A percentile compares a stretch with the other conserved stretches of the same genome.
Conservation (phyloP, 1,140 invertebrate species). For the Drosophila hydei region DNA sequence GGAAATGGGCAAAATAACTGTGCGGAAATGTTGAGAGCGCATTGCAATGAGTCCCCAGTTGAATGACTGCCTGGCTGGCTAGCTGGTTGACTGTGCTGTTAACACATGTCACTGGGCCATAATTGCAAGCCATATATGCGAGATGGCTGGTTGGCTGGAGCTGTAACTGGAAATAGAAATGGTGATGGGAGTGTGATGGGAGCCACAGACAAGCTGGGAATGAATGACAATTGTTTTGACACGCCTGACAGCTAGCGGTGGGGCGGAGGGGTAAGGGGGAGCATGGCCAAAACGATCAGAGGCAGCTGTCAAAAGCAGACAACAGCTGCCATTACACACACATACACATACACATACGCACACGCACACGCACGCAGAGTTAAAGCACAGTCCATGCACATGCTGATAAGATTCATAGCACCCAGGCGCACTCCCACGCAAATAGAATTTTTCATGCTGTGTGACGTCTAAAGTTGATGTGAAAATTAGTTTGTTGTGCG, state of each 20-base stretch:
- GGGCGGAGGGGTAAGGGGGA: background rate
- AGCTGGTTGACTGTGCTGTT: slow-evolving; percentile 37
- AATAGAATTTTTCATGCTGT: slow-evolving; percentile 55
- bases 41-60: slow-evolving; percentile 21
- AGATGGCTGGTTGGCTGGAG: background rate
- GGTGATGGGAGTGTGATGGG: background rate
- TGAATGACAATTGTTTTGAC: slow-evolving; percentile 79
- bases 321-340: slow-evolving; percentile 20
- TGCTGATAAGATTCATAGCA: slow-evolving; percentile 17
- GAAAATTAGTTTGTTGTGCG: slow-evolving; percentile 36
- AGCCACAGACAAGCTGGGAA: slow-evolving; percentile 40
- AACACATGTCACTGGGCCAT: slow-evolving; percentile 72
- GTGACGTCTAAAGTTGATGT: slow-evolving; percentile 35
- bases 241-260: slow-evolving; percentile 39
- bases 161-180: slow-evolving; percentile 1
- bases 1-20: slow-evolving; percentile 75
- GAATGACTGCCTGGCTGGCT: background rate
- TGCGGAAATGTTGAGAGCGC: slow-evolving; percentile 61
- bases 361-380: too few species aligned
- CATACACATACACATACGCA: background rate
- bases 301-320: slow-evolving; percentile 24
- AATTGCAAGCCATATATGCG: slow-evolving; percentile 56
- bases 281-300: background rate
- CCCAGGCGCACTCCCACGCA: slow-evolving; percentile 8
- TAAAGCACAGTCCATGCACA: background rate